Conservation (phyloP, 2,888 invertebrate species). For the Andrena fulva region DNA sequence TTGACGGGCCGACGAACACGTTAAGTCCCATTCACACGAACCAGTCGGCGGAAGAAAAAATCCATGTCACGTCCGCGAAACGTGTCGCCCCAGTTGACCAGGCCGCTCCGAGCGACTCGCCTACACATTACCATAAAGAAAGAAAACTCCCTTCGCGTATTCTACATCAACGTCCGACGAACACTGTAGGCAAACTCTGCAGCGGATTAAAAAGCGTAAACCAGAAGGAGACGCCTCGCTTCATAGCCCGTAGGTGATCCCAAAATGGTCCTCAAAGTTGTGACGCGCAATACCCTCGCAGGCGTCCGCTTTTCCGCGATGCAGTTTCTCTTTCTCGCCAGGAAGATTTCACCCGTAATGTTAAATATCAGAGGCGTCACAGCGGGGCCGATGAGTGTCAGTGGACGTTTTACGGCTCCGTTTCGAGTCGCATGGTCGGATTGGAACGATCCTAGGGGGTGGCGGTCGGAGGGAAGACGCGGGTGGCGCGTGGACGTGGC, state of each 20-base stretch:
- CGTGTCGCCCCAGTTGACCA: not conserved
- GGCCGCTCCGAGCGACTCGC: not conserved
- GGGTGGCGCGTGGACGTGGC: not conserved
- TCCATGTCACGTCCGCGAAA: constrained; percentile 10
- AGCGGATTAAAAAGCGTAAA: too few relatives aligned
- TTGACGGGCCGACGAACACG: constrained; percentile 41
- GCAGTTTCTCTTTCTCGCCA: constrained; percentile 23
- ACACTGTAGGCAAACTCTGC: too few relatives aligned
- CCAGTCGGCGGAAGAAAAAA: constrained; percentile 39
- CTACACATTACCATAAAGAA: too few relatives aligned
- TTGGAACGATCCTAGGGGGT: not conserved
- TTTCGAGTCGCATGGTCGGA: not conserved
- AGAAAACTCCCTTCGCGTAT: too few relatives aligned
- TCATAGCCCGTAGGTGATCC: too few relatives aligned
- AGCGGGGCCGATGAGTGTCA: not conserved
- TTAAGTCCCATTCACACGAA: constrained; percentile 68
- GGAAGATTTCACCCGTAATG: constrained; percentile 19
- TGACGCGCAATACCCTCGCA: not conserved
- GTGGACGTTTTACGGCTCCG: not conserved
- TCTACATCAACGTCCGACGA: too few relatives aligned
- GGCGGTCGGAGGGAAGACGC: not conserved
- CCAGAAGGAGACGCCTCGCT: too few relatives aligned
- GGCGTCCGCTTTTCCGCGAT: constrained; percentile 4
- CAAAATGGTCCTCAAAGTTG: not conserved
- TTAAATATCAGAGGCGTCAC: not conserved